Percentiles rank a stretch among this genome's conserved stretches.
phyloP scores from a whole-genome alignment of 2,888 invertebrate species.

The Cyclophora punctaria region DNA sequence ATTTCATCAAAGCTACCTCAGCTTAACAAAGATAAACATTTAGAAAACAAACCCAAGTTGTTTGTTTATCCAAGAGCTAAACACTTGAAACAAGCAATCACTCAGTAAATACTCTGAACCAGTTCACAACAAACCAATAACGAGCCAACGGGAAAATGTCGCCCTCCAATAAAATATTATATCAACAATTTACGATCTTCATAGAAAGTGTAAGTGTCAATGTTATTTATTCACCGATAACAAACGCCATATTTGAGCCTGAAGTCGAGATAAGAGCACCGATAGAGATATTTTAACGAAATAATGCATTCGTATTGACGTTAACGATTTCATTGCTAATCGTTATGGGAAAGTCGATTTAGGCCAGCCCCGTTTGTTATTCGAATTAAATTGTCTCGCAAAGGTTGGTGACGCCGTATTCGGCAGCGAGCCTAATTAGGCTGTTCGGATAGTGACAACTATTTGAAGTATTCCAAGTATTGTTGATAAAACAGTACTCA shows the following conservation, averaged over 20 bases:
- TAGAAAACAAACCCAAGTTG: too few relatives aligned
- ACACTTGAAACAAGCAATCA: too few relatives aligned
- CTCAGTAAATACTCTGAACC: not conserved
- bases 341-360: constrained; percentile 29
- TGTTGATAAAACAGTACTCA: too few relatives aligned
- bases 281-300: constrained; percentile 28
- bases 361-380: constrained; percentile 13
- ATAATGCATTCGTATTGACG: constrained; percentile 24
- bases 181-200: constrained; percentile 21
- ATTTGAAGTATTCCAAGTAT: too few relatives aligned
- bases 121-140: not conserved
- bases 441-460: too few relatives aligned
- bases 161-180: constrained; percentile 13
- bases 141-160: not conserved
- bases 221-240: constrained; percentile 32
- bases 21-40: too few relatives aligned
- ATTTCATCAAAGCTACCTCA: too few relatives aligned
- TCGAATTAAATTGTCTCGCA: constrained; percentile 12
- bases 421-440: too few relatives aligned
- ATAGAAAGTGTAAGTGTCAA: constrained; percentile 34
- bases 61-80: too few relatives aligned
- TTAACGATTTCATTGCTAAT: constrained; percentile 30
- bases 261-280: constrained; percentile 26
- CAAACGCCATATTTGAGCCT: constrained; percentile 30
- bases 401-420: too few relatives aligned